Evolutionary conservation across 2,797 vertebrate species (phyloP).

Genomic region (Chiroxiphia lanceolata): DNA sequence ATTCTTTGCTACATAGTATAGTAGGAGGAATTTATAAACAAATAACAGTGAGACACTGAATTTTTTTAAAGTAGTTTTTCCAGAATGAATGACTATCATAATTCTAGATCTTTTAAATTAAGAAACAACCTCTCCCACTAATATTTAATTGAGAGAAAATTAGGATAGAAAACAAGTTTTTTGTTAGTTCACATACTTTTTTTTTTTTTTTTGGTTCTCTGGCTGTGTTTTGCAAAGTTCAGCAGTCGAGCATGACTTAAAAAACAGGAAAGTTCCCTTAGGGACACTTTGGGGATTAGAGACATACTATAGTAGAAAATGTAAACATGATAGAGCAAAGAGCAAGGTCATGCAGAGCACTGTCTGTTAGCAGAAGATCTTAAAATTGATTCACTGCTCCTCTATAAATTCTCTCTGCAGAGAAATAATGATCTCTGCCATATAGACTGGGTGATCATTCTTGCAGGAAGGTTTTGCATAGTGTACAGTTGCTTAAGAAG

Average conservation of each 20-base stretch:
- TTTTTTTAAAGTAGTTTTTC: neutral
- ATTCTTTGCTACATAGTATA: neutral
- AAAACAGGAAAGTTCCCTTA: constrained; percentile 62
- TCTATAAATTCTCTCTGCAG: constrained; percentile 58
- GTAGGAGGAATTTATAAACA: neutral
- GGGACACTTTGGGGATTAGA: constrained; percentile 67
- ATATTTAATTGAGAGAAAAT: neutral
- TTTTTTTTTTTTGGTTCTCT: neutral
- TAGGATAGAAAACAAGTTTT: neutral
- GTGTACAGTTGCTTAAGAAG: neutral
- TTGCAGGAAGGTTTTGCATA: constrained; percentile 26
- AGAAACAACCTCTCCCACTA: accelerated
- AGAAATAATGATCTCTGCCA: constrained; percentile 40
- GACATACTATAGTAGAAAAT: constrained; percentile 68
- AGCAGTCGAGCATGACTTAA: constrained; percentile 41
- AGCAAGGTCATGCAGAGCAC: constrained; percentile 63
- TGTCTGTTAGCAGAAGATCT: constrained; percentile 68
- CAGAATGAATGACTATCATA: neutral
- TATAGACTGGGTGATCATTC: neutral
- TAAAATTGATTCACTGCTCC: constrained; percentile 69
- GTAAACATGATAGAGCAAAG: constrained; percentile 71
- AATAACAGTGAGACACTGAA: neutral
- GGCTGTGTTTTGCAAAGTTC: constrained; percentile 48
- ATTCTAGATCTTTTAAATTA: neutral
- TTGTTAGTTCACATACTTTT: neutral